Evolutionary conservation across 1,140 invertebrate genomes (phyloP).

Genomic region (Leptestheria dahalacensis): DNA sequence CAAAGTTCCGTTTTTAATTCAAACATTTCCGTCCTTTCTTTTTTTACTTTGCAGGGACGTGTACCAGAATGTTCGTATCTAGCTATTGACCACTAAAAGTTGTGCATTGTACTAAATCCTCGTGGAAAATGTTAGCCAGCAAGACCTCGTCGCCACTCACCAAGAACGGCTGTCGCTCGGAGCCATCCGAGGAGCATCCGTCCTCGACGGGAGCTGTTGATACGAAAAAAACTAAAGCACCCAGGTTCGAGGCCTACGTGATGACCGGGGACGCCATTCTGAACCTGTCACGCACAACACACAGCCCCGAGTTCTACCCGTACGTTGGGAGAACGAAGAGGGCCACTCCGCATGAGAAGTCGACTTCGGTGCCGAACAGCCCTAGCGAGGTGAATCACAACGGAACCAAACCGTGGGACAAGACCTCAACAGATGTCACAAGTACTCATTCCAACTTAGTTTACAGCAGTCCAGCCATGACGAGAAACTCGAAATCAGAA

Average conservation of each 20-base stretch:
- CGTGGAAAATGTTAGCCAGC: too few species aligned
- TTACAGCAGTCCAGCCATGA: background rate
- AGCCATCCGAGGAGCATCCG: background rate
- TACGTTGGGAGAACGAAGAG: constrained; percentile 43
- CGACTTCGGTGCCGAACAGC: constrained; percentile 65
- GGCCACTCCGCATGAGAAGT: constrained; percentile 38
- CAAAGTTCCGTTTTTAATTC: too few species aligned
- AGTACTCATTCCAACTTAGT: constrained; percentile 17
- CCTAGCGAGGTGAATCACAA: constrained; percentile 46
- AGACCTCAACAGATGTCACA: constrained; percentile 18
- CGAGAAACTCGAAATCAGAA: constrained; percentile 14
- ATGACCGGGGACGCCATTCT: constrained; percentile 94
- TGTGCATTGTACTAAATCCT: too few species aligned
- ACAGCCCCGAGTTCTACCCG: constrained; percentile 38
- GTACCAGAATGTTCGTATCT: too few species aligned
- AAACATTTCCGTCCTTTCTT: too few species aligned
- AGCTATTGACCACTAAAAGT: too few species aligned
- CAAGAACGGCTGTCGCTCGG: background rate
- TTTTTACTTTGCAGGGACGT: too few species aligned
- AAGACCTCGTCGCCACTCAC: background rate
- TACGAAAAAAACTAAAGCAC: constrained; percentile 18
- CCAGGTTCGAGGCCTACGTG: constrained; percentile 75
- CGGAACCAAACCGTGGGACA: constrained; percentile 22
- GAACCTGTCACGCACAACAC: constrained; percentile 64
- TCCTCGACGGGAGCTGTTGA: constrained; percentile 15